These are phyloP conservation scores for Hippopotamus amphibius DNA, from an alignment of 2,113 vertebrate genomes.

Conservation along the genomic window DNA sequence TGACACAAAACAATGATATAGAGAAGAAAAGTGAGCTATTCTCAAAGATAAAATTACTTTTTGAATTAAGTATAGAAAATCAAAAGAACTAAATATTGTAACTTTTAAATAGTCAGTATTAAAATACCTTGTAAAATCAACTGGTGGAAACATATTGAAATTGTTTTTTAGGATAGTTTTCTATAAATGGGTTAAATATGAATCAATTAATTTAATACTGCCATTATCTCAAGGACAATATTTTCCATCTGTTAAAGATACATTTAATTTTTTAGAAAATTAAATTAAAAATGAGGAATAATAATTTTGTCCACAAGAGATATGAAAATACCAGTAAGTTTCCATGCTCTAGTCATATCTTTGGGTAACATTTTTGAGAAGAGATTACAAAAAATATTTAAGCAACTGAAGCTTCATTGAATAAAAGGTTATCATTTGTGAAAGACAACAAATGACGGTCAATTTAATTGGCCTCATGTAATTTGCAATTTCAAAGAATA, in stretches of 20 bases:
- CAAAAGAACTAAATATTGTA: not conserved
- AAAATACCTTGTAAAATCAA: not conserved
- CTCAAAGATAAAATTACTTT: conserved; percentile 12
- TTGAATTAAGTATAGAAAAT: not conserved
- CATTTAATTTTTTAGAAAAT: not conserved
- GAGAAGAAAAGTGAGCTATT: not conserved
- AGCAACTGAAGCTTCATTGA: not conserved
- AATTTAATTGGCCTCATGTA: not conserved
- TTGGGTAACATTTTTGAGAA: not conserved
- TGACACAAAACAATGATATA: not conserved
- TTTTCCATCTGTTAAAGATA: not conserved
- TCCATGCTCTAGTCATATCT: not conserved
- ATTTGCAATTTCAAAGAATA: not conserved
- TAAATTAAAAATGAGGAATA: not conserved
- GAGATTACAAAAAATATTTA: not conserved
- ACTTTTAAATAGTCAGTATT: not conserved
- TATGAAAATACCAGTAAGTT: not conserved
- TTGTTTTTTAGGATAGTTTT: not conserved
- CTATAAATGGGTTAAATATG: not conserved
- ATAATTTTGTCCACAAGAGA: not conserved
- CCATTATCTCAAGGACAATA: not conserved
- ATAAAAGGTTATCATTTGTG: not conserved
- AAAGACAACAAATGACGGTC: not conserved
- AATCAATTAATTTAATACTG: not conserved
- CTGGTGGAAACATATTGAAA: not conserved